Conservation (phyloP, 1,140 invertebrate species). For the Andrena cerasifolii region DNA sequence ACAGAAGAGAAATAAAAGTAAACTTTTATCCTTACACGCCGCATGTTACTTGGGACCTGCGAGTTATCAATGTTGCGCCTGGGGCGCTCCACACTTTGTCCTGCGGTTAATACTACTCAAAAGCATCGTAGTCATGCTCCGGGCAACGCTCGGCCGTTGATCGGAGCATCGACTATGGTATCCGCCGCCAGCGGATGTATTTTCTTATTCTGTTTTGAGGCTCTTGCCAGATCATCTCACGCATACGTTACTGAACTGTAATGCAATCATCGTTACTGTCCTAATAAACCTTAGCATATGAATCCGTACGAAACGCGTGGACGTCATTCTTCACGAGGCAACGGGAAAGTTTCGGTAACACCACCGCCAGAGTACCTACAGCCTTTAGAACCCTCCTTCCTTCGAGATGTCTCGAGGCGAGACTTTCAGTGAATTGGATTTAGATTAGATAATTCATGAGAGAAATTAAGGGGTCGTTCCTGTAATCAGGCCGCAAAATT, state of each 20-base stretch:
- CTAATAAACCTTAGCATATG: constrained; percentile 75
- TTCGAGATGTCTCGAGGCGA: too few relatives aligned
- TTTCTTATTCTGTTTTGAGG: constrained; percentile 79
- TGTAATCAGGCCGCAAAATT: too few relatives aligned
- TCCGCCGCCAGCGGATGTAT: constrained; percentile 75
- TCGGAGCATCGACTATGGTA: constrained; percentile 67
- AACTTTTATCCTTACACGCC: constrained; percentile 59
- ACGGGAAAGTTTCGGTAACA: too few relatives aligned
- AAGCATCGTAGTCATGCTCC: constrained; percentile 67
- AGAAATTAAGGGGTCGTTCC: too few relatives aligned
- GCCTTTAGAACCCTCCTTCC: too few relatives aligned
- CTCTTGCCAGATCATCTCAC: constrained; percentile 73
- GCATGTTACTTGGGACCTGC: constrained; percentile 57
- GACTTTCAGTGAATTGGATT: too few relatives aligned
- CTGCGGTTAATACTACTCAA: constrained; percentile 69
- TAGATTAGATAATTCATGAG: too few relatives aligned
- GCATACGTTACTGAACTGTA: constrained; percentile 77
- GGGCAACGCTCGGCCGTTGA: constrained; percentile 56
- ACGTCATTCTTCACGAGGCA: neutral
- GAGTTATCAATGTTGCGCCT: constrained; percentile 61
- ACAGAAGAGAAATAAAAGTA: constrained; percentile 31
- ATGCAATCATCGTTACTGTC: constrained; percentile 78
- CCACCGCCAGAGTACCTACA: too few relatives aligned
- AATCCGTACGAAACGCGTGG: constrained; percentile 53
- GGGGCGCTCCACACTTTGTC: constrained; percentile 64